Evolutionary conservation across 2,797 vertebrate genomes (phyloP), one percentile per base, ranked within the genome.

Genomic region (Hippocampus kuda): DNA sequence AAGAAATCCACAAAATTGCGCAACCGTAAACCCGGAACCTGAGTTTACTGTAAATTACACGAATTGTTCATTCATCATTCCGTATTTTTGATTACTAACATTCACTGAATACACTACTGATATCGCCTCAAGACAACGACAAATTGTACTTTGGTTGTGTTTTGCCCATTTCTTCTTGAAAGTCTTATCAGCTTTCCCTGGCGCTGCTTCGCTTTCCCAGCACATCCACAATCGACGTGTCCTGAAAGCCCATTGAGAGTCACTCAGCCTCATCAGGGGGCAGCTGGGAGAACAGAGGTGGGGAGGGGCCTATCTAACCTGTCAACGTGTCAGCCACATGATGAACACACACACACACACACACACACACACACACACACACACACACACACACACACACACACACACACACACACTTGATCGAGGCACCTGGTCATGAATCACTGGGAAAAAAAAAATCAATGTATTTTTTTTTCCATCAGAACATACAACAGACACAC

Each of bases 261-360:
- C 89, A 85, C 75, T 89, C 86, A 87, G 85, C 79, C 90, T 89
- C 87, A 84, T 89, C 88, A 81, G 81, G 77, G 72, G 82, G 83
- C 89, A 89, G 88, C 88, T 87, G 89, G 78, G 76, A 83, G 82
- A 85, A 22, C 8, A 30, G 66, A 34, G 46, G 62, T 46, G 41
- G 42, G 9, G 26, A 78, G 84, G 79, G 87, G 87, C 87, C 86
- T 86, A 77, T 85, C 72, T 44, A 77, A 79, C 80, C 89, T 90
- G 90, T 90, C 89, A 90, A 86, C 85, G 82, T 86, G 89, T 90
- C 89, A 90, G 68, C 72, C 73, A 54, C 77, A 78, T 79, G 80
- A 84, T 77, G 77, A 81, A 83, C 65, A 76, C 73, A 72, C 81
- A 64, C 48, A 79, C 75, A 69, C 60, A 53, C 9, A 42, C 27